Evolutionary conservation across 2,888 invertebrate species (phyloP).

Genomic region (Pimpla rufipes): DNA sequence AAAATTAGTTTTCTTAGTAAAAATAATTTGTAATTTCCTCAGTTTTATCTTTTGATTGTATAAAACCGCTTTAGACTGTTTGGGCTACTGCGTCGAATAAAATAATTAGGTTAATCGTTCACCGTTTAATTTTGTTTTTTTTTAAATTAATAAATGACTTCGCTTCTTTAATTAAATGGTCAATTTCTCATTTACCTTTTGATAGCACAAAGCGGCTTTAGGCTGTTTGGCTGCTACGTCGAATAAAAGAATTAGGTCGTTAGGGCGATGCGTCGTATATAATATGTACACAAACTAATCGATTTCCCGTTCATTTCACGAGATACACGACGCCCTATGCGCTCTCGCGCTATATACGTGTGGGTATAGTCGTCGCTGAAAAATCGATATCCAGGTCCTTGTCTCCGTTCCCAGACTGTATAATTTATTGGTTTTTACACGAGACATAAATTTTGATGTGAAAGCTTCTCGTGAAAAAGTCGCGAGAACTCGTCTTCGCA

Average conservation of each 20-base stretch:
- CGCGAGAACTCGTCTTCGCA: background rate
- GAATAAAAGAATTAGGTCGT: conserved; percentile 24
- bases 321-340: conserved; percentile 6
- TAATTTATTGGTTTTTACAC: conserved; percentile 11
- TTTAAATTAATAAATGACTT: too few species aligned
- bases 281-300: conserved; percentile 19
- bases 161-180: background rate
- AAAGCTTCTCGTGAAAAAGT: conserved; percentile 10
- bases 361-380: background rate
- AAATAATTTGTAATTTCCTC: too few species aligned
- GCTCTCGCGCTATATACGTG: background rate
- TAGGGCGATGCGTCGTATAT: conserved; percentile 4
- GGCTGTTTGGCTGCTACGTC: background rate
- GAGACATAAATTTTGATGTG: background rate
- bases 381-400: conserved; percentile 26
- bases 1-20: too few species aligned
- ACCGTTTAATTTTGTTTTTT: too few species aligned
- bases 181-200: too few species aligned
- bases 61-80: too few species aligned
- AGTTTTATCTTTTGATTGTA: too few species aligned
- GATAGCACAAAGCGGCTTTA: background rate
- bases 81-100: too few species aligned
- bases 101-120: too few species aligned
- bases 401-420: conserved; percentile 23
- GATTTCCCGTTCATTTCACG: conserved; percentile 23